Evolutionary conservation across 1,140 invertebrate genomes (phyloP), one percentile per base, ranked within the genome.

Genomic region (Ceratina calcarata): DNA sequence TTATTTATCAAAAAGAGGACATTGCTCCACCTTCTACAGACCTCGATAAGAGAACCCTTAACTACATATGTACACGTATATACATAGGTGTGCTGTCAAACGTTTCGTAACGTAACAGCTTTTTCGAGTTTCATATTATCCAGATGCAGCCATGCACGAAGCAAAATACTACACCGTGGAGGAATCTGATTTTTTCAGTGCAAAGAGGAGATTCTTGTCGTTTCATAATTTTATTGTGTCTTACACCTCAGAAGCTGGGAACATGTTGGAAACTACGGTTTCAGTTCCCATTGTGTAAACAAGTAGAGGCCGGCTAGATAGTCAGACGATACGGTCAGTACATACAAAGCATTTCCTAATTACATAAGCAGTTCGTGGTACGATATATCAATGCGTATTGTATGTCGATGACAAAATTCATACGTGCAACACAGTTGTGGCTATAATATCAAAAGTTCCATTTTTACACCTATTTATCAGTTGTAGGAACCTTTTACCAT

Each of bases 1-100:
- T 66, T 73, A 51, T 27, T 72, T 79, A 65, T 74, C 78, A 24
- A 45, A 78, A 55, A n/a, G 8, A 32, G 0, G 24, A 60, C 3
- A 7, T 58, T 68, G 27, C 27, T 79, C 37, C 51, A 32, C 1
- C 45, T 53, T 60, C 32, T 13, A 7, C n/a, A 22, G 20, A 37
- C 18, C 16, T 32, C 24, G n/a, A 12, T 12, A n/a, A 6, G 53
- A 55, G 3, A 22, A 51, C 3, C 16, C 45, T 27, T 13, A 67
- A 57, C 65, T 69, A 73, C 32, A 68, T 55, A 18, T 2, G 20
- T 1, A 32, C 27, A 32, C 27, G 27, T 32, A 67, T 18, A 32
- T 16, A 12, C 16, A 20, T 20, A 37, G 3, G 24, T 49, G 49
- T 16, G 16, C 0, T 3, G 0, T 24, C 65, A 7, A 12, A 7